Conservation (phyloP, 2,888 invertebrate genomes). For the Drosophila crucigera region DNA sequence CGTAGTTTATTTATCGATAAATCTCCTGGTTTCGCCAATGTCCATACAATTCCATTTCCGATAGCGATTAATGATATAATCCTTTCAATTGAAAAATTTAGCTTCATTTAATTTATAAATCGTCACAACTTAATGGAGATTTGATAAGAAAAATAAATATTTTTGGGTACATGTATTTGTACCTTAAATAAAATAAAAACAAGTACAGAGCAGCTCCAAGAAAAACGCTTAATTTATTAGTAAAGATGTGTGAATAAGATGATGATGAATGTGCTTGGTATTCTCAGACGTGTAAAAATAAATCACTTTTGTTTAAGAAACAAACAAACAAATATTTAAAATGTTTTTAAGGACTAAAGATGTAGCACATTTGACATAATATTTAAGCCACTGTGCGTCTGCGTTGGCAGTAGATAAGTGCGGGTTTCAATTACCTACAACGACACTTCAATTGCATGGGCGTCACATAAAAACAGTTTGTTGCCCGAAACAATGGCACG, state of each 20-base stretch:
- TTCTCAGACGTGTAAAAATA: background rate
- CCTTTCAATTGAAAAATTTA: background rate
- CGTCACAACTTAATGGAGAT: background rate
- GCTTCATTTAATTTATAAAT: background rate
- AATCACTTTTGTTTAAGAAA: background rate
- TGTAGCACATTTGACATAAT: constrained; percentile 12
- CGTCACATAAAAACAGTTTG: constrained; percentile 71
- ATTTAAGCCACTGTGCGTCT: constrained; percentile 48
- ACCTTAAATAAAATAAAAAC: background rate
- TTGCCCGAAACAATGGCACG: constrained; percentile 46
- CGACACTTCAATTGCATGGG: constrained; percentile 59
- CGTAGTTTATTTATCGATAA: background rate
- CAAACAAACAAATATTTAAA: background rate
- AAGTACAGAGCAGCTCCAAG: background rate
- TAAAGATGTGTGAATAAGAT: background rate
- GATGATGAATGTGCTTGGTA: background rate
- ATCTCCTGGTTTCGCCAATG: background rate
- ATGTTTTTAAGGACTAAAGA: background rate
- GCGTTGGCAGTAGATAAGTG: constrained; percentile 35
- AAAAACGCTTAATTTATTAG: no score
- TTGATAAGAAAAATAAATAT: background rate
- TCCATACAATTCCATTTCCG: background rate
- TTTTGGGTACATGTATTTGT: background rate
- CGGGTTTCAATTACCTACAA: constrained; percentile 41
- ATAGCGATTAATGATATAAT: background rate